A percentile compares a stretch with the other conserved stretches of the same genome.
Conservation (phyloP, 1,140 invertebrate species). For the Drosophila kanapiae region DNA sequence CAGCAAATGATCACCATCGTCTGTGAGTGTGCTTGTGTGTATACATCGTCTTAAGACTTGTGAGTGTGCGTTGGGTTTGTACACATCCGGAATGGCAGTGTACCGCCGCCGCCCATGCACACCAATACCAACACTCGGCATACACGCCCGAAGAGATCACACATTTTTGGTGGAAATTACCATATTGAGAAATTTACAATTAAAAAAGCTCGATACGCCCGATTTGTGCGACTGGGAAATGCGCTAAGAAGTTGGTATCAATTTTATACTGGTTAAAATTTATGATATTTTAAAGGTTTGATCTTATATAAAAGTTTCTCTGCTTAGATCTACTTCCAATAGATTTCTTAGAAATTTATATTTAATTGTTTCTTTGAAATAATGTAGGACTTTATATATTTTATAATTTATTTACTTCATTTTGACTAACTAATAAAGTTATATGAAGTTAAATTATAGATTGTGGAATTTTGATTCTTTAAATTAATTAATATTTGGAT, state of each 20-base stretch:
- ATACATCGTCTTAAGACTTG: conserved; percentile 33
- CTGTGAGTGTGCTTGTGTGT: conserved; percentile 26
- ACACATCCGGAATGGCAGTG: conserved; percentile 78
- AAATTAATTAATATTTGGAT: neutral
- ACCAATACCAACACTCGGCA: conserved; percentile 17
- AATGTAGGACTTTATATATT: neutral
- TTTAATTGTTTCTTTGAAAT: neutral
- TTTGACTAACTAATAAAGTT: no score
- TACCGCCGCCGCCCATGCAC: conserved; percentile 62
- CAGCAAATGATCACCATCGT: conserved; percentile 52
- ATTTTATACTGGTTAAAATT: neutral
- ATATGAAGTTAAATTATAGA: no score
- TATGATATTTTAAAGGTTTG: neutral
- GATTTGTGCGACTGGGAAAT: conserved; percentile 9
- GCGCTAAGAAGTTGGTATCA: neutral
- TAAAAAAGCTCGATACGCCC: conserved; percentile 56
- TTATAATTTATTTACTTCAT: neutral
- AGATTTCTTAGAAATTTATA: neutral
- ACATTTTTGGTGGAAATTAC: conserved; percentile 77
- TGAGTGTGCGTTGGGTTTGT: conserved; percentile 61
- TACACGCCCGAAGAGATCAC: conserved; percentile 30
- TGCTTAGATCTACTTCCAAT: neutral
- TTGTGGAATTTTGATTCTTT: no score
- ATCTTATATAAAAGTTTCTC: neutral
- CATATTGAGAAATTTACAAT: conserved; percentile 83